Percentiles rank a stretch among this genome's conserved stretches.
These are phyloP conservation scores for Noctua comes DNA, from an alignment of 2,888 invertebrate species.

Conservation along the genomic window DNA sequence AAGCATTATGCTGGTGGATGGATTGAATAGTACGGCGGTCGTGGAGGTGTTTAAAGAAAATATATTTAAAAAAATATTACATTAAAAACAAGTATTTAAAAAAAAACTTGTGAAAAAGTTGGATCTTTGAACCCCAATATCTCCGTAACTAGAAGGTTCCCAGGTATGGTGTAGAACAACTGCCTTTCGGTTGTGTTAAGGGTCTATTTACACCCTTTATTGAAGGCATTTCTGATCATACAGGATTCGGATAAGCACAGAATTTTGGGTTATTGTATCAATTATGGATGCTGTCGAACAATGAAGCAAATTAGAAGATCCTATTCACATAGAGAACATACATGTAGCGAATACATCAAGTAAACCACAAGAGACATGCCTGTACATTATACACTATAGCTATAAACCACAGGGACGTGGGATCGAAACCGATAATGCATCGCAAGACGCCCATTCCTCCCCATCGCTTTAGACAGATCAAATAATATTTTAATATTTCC, in stretches of 20 bases:
- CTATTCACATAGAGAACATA: neutral
- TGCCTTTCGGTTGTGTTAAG: no score
- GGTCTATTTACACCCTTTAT: no score
- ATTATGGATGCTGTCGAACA: neutral
- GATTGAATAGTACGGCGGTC: no score
- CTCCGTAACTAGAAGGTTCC: no score
- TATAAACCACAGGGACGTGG: constrained; percentile 30
- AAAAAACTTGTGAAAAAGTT: no score
- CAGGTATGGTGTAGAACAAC: no score
- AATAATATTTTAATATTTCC: constrained; percentile 56
- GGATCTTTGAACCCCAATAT: no score
- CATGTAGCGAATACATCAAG: constrained; percentile 16
- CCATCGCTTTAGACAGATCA: constrained; percentile 9
- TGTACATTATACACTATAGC: constrained; percentile 9
- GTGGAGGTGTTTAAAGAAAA: no score
- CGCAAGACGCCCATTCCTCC: constrained; percentile 3
- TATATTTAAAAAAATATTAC: no score
- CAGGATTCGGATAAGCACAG: neutral
- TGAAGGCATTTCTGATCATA: neutral
- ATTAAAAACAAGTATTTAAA: no score
- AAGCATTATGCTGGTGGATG: no score
- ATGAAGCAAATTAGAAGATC: neutral
- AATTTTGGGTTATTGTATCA: neutral
- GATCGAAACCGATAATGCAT: constrained; percentile 39
- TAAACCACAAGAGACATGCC: constrained; percentile 19